Percentiles rank a stretch among this genome's conserved stretches.
phyloP scores from a whole-genome alignment of 2,888 invertebrate species.

The Aquatica leii region DNA sequence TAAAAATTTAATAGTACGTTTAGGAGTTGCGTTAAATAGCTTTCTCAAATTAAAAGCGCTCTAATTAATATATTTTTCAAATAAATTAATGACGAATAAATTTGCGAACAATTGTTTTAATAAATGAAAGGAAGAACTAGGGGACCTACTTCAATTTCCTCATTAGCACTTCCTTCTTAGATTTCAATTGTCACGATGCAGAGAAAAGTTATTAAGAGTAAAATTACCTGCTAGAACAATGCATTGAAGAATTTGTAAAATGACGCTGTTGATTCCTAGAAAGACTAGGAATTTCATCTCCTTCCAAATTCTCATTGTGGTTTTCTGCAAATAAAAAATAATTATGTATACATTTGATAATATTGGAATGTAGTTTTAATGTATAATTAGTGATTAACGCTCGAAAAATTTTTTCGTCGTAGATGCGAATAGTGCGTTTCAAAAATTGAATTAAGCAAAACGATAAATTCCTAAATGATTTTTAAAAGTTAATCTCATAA shows the following conservation, averaged over 20 bases:
- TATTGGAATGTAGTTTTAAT: constrained; percentile 8
- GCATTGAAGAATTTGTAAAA: constrained; percentile 27
- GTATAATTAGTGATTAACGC: background rate
- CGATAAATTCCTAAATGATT: constrained; percentile 30
- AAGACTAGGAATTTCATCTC: constrained; percentile 16
- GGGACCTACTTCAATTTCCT: constrained; percentile 13
- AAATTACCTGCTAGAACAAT: constrained; percentile 30
- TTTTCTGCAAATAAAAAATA: constrained; percentile 13
- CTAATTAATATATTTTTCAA: too few relatives aligned
- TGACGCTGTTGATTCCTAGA: constrained; percentile 17
- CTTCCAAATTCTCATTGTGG: constrained; percentile 28
- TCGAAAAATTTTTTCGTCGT: background rate
- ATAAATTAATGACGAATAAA: too few relatives aligned
- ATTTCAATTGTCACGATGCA: background rate
- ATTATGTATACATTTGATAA: constrained; percentile 2
- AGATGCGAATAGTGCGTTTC: constrained; percentile 1
- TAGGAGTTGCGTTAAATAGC: too few relatives aligned
- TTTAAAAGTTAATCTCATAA: constrained; percentile 28
- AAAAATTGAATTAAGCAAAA: background rate
- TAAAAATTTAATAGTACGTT: too few relatives aligned
- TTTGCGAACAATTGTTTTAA: background rate
- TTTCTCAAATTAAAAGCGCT: too few relatives aligned
- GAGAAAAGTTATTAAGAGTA: constrained; percentile 4
- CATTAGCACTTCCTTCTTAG: background rate
- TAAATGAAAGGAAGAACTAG: constrained; percentile 3